These are phyloP conservation scores for Zelleria hepariella DNA, from an alignment of 2,888 invertebrate species.

Conservation along the genomic window DNA sequence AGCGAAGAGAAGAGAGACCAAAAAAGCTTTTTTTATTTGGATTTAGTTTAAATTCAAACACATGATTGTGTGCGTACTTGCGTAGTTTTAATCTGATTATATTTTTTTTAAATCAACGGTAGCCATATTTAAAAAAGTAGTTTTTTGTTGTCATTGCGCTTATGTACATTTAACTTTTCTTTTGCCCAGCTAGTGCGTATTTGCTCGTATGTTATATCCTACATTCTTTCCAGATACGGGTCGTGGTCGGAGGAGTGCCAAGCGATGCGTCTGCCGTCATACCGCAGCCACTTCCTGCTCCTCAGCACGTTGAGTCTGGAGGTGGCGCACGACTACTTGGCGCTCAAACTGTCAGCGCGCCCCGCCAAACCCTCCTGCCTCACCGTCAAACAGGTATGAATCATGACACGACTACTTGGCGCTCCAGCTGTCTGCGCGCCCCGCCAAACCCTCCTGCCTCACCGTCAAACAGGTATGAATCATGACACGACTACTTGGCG, in stretches of 20 bases:
- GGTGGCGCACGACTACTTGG: conserved; percentile 92
- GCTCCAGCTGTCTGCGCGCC: too few species aligned
- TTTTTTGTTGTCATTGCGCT: not conserved
- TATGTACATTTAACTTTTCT: too few species aligned
- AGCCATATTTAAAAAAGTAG: not conserved
- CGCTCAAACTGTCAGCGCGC: conserved; percentile 86
- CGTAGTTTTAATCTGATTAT: too few species aligned
- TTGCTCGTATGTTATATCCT: not conserved
- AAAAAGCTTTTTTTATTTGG: too few species aligned
- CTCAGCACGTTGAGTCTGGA: conserved; percentile 89
- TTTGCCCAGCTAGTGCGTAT: not conserved
- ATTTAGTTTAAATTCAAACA: too few species aligned
- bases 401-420: too few species aligned
- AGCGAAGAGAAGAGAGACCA: too few species aligned
- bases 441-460: too few species aligned
- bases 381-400: conserved; percentile 87
- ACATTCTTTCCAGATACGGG: conserved; percentile 73
- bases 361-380: conserved; percentile 88
- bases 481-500: too few species aligned
- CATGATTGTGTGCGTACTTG: too few species aligned
- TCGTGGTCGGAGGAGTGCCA: conserved; percentile 83
- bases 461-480: too few species aligned
- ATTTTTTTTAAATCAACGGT: too few species aligned
- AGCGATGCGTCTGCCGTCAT: conserved; percentile 86
- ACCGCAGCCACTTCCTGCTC: conserved; percentile 87